Evolutionary conservation across 2,113 vertebrate genomes (phyloP).

Genomic region (Bettongia penicillata): DNA sequence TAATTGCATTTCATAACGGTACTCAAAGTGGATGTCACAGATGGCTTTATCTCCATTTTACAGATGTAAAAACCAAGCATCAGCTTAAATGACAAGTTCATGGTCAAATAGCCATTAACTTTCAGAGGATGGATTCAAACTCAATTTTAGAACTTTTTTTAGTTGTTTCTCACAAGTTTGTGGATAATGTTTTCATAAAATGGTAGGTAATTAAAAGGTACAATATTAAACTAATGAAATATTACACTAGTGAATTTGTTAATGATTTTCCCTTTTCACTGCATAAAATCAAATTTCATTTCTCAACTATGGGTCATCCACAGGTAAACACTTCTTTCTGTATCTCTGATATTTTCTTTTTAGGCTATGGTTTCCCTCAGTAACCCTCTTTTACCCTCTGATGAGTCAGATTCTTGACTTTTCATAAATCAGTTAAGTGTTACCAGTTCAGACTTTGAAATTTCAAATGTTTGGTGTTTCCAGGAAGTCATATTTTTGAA

Average conservation of each 20-base stretch:
- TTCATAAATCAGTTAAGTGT: neutral
- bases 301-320: neutral
- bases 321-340: neutral
- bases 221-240: neutral
- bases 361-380: neutral
- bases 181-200: neutral
- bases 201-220: neutral
- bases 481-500: neutral
- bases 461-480: neutral
- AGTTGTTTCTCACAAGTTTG: neutral
- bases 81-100: neutral
- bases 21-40: neutral
- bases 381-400: neutral
- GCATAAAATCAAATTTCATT: neutral
- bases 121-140: neutral
- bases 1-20: neutral
- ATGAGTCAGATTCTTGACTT: neutral
- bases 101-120: neutral
- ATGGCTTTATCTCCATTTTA: neutral
- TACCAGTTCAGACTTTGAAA: neutral
- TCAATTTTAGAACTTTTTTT: neutral
- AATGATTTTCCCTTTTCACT: neutral
- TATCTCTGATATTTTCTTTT: neutral
- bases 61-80: slow-evolving; percentile 1
- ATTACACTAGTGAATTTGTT: neutral